Evolutionary conservation across 2,797 vertebrate species (phyloP).

Genomic region (Apogon hyalosoma): DNA sequence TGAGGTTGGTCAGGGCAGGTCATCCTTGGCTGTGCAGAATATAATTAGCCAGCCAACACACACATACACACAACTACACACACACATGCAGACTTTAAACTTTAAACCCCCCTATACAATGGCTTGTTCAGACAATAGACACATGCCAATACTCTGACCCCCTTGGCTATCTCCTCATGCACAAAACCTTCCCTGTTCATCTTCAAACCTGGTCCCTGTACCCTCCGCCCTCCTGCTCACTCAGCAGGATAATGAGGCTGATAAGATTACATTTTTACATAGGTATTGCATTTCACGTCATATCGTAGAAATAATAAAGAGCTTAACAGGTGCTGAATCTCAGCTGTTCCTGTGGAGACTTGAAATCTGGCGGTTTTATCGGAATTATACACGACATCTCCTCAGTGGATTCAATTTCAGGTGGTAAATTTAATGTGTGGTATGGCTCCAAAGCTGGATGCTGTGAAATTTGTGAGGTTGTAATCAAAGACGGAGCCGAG

Average conservation of each 20-base stretch:
- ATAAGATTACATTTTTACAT: slow-evolving; percentile 47
- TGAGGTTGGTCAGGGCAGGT: slow-evolving; percentile 65
- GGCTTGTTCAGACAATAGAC: slow-evolving; percentile 77
- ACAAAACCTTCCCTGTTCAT: slow-evolving; percentile 61
- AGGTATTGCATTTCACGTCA: slow-evolving; percentile 52
- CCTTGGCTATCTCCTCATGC: slow-evolving; percentile 48
- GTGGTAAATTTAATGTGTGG: slow-evolving; percentile 45
- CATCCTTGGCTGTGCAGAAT: slow-evolving; percentile 73
- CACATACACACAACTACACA: slow-evolving; percentile 57
- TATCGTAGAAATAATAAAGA: slow-evolving; percentile 34
- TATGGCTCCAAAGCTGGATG: slow-evolving; percentile 26
- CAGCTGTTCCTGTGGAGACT: slow-evolving; percentile 26
- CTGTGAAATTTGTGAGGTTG: slow-evolving; percentile 29
- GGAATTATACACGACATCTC: background rate
- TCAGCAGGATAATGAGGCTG: slow-evolving; percentile 61
- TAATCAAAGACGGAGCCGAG: slow-evolving; percentile 43
- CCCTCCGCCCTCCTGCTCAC: slow-evolving; percentile 30
- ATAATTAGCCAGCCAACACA: slow-evolving; percentile 76
- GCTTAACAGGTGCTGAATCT: slow-evolving; percentile 56
- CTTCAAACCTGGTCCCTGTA: slow-evolving; percentile 11
- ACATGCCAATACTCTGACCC: slow-evolving; percentile 80
- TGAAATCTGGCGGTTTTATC: slow-evolving; percentile 34
- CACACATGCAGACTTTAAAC: slow-evolving; percentile 71
- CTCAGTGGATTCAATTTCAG: slow-evolving; percentile 33
- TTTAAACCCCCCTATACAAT: slow-evolving; percentile 72